Conservation (phyloP, 92 coral and sea anemone species). For the Porites cylindrica region DNA sequence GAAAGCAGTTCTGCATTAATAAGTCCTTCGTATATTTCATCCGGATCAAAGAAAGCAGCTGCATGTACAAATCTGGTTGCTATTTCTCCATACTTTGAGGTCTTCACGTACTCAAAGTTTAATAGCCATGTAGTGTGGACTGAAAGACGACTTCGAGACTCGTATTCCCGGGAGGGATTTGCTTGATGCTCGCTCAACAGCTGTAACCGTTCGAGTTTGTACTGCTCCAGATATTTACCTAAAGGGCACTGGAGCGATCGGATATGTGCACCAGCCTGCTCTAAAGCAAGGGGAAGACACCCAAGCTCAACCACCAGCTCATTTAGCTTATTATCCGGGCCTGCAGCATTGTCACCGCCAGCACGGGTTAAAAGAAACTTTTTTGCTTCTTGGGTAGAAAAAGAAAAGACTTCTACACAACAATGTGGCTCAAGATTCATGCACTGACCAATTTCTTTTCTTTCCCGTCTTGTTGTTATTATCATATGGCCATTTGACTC, state of each 20-base stretch:
- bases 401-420: conserved; percentile 50
- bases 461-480: conserved; percentile 84
- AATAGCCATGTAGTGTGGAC: conserved; percentile 72
- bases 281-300: conserved; percentile 18
- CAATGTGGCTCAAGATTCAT: conserved; percentile 37
- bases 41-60: conserved; percentile 74
- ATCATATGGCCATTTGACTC: conserved; percentile 67
- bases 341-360: not conserved
- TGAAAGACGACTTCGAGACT: conserved; percentile 66
- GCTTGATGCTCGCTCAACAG: conserved; percentile 62
- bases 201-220: conserved; percentile 48
- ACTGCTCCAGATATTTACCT: conserved; percentile 50
- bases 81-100: conserved; percentile 30
- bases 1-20: conserved; percentile 73
- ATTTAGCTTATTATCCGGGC: conserved; percentile 11
- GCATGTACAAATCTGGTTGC: conserved; percentile 68
- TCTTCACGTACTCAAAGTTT: conserved; percentile 44
- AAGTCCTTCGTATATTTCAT: conserved; percentile 78
- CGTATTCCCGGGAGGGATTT: conserved; percentile 41
- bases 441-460: not conserved
- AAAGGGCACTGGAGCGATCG: conserved; percentile 41
- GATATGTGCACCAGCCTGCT: conserved; percentile 64
- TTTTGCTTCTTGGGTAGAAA: conserved; percentile 51
- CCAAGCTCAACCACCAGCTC: conserved; percentile 63
- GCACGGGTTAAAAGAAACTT: conserved; percentile 56